Conservation (phyloP, 2,113 vertebrate species). For the Parotia lawesii region DNA sequence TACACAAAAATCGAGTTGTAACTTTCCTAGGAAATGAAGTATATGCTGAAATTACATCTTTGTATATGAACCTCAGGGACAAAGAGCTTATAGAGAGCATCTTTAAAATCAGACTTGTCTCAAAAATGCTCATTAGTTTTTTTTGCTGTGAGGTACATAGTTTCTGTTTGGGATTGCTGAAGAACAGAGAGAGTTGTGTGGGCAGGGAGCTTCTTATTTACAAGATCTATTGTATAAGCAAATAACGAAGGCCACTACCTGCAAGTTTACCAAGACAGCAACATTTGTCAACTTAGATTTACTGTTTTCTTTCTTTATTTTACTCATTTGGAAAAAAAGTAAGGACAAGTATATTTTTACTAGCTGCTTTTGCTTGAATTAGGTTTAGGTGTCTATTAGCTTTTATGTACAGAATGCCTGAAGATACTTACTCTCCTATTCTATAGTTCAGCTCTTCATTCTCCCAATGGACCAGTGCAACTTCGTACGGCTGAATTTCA, state of each 20-base stretch:
- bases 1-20: not conserved
- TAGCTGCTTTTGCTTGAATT: not conserved
- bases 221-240: not conserved
- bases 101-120: not conserved
- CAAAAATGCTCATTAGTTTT: not conserved
- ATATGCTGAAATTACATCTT: not conserved
- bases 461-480: conserved; percentile 95
- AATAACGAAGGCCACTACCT: not conserved
- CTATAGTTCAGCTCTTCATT: conserved; percentile 94
- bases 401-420: not conserved
- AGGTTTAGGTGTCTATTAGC: not conserved
- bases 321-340: not conserved
- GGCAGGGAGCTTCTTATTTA: not conserved
- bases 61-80: not conserved
- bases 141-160: not conserved
- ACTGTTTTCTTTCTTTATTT: not conserved
- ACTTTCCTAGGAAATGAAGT: not conserved
- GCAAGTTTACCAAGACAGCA: not conserved
- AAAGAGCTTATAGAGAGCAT: not conserved
- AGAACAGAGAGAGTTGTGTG: not conserved
- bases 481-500: conserved; percentile 92
- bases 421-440: conserved; percentile 81
- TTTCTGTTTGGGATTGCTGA: not conserved
- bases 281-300: not conserved
- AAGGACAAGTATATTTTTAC: not conserved